Evolutionary conservation across 1,140 invertebrate genomes (phyloP).

Genomic region (Cataglyphis hispanica): DNA sequence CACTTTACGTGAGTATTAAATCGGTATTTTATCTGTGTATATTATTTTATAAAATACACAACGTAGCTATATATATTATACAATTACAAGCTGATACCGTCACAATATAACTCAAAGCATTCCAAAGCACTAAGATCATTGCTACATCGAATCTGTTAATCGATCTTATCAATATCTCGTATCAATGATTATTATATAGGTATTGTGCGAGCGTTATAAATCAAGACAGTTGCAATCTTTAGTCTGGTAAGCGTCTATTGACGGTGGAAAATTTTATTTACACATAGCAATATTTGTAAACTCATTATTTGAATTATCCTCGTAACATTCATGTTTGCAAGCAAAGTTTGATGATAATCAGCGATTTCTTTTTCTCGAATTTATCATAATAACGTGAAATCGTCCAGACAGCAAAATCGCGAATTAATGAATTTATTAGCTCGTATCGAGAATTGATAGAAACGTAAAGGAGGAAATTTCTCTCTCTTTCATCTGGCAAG

Average conservation of each 20-base stretch:
- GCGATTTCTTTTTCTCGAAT: constrained; percentile 36
- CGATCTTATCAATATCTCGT: constrained; percentile 40
- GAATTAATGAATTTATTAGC: constrained; percentile 47
- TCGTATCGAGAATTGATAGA: constrained; percentile 8
- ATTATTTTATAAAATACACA: neutral
- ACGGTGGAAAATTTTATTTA: constrained; percentile 10
- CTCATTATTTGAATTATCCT: constrained; percentile 40
- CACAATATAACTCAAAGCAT: neutral
- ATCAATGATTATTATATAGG: constrained; percentile 18
- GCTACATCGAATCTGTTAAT: constrained; percentile 22
- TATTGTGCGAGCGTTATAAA: constrained; percentile 20
- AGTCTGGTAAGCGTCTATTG: constrained; percentile 1
- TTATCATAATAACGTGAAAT: constrained; percentile 17
- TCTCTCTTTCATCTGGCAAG: constrained; percentile 36
- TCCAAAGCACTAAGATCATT: constrained; percentile 5
- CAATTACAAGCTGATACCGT: neutral
- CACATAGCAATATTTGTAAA: constrained; percentile 16
- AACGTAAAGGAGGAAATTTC: neutral
- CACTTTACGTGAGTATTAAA: constrained; percentile 52
- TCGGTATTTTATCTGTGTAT: constrained; percentile 12
- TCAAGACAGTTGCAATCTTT: neutral
- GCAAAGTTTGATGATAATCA: constrained; percentile 19
- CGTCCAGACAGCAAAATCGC: constrained; percentile 16
- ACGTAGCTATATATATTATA: neutral
- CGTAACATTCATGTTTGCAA: constrained; percentile 9